Evolutionary conservation across 35 echinoderm and acorn worm species (phyloP).

Genomic region (Apostichopus parvimensis): DNA sequence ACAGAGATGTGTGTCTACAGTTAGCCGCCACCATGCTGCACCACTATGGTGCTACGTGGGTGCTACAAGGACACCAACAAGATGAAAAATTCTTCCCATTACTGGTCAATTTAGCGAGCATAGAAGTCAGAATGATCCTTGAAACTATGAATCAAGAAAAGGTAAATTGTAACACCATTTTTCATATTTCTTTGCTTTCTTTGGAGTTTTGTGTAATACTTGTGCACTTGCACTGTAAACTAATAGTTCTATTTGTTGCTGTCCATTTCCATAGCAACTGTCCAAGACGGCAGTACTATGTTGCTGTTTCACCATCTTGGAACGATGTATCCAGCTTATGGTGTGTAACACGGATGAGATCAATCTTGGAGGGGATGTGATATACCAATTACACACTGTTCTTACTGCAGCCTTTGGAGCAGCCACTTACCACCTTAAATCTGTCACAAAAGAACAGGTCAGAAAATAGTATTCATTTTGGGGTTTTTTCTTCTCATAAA

Average conservation of each 20-base stretch:
- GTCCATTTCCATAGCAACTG: conserved; percentile 46
- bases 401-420: conserved; percentile 89
- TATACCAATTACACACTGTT: conserved; percentile 77
- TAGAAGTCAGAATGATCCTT: conserved; percentile 87
- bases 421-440: conserved; percentile 69
- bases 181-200: too few species aligned
- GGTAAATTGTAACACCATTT: conserved; percentile 7
- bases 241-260: not conserved
- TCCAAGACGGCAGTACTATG: conserved; percentile 74
- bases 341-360: conserved; percentile 70
- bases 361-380: conserved; percentile 63
- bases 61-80: conserved; percentile 47
- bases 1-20: conserved; percentile 76
- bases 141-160: conserved; percentile 67
- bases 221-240: too few species aligned
- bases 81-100: conserved; percentile 83
- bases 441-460: conserved; percentile 29
- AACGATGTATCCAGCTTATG: conserved; percentile 68
- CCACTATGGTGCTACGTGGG: conserved; percentile 73
- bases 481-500: not conserved
- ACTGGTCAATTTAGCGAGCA: conserved; percentile 75
- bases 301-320: conserved; percentile 83
- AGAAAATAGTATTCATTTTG: not conserved
- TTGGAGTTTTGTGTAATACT: too few species aligned
- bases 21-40: conserved; percentile 78